A percentile compares a stretch with the other conserved stretches of the same genome.
Conservation (phyloP, 2,888 invertebrate genomes). For the Pyrgus malvae region DNA sequence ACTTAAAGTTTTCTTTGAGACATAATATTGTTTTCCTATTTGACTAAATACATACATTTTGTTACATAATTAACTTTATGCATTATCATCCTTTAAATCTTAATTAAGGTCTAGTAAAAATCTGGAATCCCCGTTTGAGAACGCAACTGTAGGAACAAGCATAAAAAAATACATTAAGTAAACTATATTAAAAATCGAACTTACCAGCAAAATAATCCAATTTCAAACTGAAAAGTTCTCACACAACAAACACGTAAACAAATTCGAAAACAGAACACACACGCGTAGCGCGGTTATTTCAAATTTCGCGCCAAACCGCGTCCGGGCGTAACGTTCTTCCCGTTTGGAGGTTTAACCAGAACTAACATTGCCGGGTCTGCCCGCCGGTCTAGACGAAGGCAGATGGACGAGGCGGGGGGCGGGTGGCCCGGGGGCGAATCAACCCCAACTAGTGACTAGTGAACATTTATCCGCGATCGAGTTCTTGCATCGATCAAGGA, state of each 20-base stretch:
- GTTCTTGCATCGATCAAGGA: constrained; percentile 59
- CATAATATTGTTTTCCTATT: no score
- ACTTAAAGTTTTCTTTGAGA: no score
- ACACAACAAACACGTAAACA: constrained; percentile 13
- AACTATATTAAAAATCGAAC: neutral
- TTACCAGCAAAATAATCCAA: constrained; percentile 16
- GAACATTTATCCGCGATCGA: constrained; percentile 59
- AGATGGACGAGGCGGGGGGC: constrained; percentile 42
- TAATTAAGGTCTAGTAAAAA: no score
- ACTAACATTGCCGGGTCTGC: constrained; percentile 56
- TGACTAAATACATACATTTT: no score
- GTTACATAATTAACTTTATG: no score
- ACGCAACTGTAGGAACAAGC: no score
- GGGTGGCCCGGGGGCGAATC: constrained; percentile 46
- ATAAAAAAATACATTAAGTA: neutral
- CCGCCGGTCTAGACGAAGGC: constrained; percentile 68
- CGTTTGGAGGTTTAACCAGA: constrained; percentile 46
- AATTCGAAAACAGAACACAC: constrained; percentile 26
- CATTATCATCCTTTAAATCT: no score
- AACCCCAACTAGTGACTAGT: constrained; percentile 44
- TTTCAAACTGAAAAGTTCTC: constrained; percentile 1
- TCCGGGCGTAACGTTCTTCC: constrained; percentile 46
- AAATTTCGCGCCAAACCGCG: constrained; percentile 60
- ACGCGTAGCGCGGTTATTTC: constrained; percentile 38
- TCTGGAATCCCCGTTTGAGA: no score